Evolutionary conservation across 2,113 vertebrate species (phyloP), one percentile per base, ranked within the genome.

Genomic region (Sminthopsis crassicaudata): DNA sequence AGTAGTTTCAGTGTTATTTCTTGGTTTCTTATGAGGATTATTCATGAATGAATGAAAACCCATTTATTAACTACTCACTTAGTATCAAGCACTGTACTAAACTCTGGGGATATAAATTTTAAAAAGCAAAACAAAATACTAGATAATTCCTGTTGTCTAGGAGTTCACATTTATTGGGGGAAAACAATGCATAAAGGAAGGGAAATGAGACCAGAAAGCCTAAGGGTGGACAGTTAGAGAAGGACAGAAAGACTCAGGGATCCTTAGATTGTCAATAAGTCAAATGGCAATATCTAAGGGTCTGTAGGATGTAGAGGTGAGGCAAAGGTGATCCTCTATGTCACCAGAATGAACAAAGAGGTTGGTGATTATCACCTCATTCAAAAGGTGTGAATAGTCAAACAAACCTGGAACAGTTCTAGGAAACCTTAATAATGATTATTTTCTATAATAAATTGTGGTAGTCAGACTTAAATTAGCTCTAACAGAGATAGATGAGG

Each of bases 1-100:
- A 93, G 54, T 36, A 0, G 50, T 42, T 42, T 84, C 19, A 42
- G 42, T 84, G 36, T 8, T 19, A 84, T 84, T 84, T 84, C 67
- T 88, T 94, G 16, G 11, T 52, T 12, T 94, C n/a, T 93, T 95
- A 51, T 95, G 92, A 95, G n/a, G 76, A 76, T 93, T 94, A 76
- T 42, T 76, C 36, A 84, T 42, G n/a, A 84, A 84, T 84, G 67
- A 84, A 84, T 84, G 67, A 84, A 84, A 84, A 84, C n/a, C 8
- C 67, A 84, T 42, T 84, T 42, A 10, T 84, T 84, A 42, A 16
- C 19, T n/a, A 19, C 67, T 84, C 36, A 30, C 12, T n/a, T 84
- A 8, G 36, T 42, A 42, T 19, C 67, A 84, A 84, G 7, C 7
- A 23, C n/a, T 42, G 7, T 84, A n/a, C 36, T 84, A 42, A 84